Percentiles rank a stretch among this genome's conserved stretches.
Evolutionary conservation across 1,140 invertebrate species (phyloP).

Genomic region (Drosophila sturtevanti): DNA sequence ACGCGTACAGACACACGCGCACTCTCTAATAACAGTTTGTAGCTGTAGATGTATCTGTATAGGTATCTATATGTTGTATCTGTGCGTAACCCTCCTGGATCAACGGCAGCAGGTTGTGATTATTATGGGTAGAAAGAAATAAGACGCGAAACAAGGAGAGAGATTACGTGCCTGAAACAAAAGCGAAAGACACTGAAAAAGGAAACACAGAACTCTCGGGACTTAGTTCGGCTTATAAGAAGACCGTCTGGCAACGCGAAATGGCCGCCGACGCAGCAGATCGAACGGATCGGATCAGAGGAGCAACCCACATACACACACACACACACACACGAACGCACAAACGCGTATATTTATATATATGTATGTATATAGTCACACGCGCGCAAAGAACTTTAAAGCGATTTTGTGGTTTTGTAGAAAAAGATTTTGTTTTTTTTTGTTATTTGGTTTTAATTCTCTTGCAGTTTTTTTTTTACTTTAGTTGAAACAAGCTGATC

Average conservation of each 20-base stretch:
- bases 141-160: slow-evolving; percentile 32
- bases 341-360: not conserved
- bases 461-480: slow-evolving; percentile 12
- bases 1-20: slow-evolving; percentile 2
- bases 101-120: slow-evolving; percentile 66
- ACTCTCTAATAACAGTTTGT: slow-evolving; percentile 18
- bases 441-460: slow-evolving; percentile 26
- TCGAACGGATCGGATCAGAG: slow-evolving; percentile 56
- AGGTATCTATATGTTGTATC: slow-evolving; percentile 48
- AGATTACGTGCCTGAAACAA: slow-evolving; percentile 77
- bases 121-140: slow-evolving; percentile 50
- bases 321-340: slow-evolving; percentile 8
- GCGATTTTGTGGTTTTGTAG: slow-evolving; percentile 74
- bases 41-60: not conserved
- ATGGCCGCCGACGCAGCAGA: slow-evolving; percentile 50
- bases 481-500: slow-evolving; percentile 23
- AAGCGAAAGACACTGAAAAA: slow-evolving; percentile 59
- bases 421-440: slow-evolving; percentile 42
- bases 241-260: slow-evolving; percentile 28
- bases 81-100: slow-evolving; percentile 30
- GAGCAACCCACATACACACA: slow-evolving; percentile 42
- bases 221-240: slow-evolving; percentile 74
- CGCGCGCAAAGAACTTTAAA: slow-evolving; percentile 61
- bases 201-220: slow-evolving; percentile 41
- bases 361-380: slow-evolving; percentile 11